Percentiles rank a stretch among this genome's conserved stretches.
phyloP scores from a whole-genome alignment of 2,113 vertebrate species.

The Lepus americanus region DNA sequence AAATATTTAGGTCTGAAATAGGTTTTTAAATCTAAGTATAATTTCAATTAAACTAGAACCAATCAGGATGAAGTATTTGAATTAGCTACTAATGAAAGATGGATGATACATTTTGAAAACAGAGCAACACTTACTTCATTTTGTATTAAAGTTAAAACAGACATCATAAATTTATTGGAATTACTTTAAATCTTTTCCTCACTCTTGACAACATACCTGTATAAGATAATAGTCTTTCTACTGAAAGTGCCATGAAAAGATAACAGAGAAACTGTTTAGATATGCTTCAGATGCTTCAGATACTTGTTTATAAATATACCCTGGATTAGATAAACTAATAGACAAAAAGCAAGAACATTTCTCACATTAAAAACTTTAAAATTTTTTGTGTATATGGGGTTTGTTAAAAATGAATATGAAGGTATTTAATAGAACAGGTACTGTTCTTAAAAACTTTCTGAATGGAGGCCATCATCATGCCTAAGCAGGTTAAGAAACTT shows the following conservation, averaged over 20 bases:
- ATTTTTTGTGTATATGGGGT: background rate
- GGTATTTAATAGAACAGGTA: background rate
- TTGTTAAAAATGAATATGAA: background rate
- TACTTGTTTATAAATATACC: background rate
- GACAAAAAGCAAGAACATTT: background rate
- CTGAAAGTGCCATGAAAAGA: background rate
- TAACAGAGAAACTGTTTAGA: background rate
- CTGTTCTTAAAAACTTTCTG: too few relatives aligned
- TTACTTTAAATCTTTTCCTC: background rate
- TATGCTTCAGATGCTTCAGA: background rate
- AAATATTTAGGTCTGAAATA: background rate
- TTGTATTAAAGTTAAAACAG: constrained; percentile 2
- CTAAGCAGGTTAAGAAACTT: too few relatives aligned
- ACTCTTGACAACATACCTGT: background rate
- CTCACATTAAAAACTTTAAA: background rate
- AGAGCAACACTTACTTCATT: background rate
- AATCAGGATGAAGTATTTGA: background rate
- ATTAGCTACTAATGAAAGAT: background rate
- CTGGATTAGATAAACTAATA: background rate
- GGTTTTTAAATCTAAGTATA: background rate
- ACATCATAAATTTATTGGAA: background rate
- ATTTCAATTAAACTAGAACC: background rate
- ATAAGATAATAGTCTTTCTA: background rate
- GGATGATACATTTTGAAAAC: background rate
- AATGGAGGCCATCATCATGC: too few relatives aligned